phyloP scores from a whole-genome alignment of 2,797 vertebrate genomes.

The Nannoperca australis region DNA sequence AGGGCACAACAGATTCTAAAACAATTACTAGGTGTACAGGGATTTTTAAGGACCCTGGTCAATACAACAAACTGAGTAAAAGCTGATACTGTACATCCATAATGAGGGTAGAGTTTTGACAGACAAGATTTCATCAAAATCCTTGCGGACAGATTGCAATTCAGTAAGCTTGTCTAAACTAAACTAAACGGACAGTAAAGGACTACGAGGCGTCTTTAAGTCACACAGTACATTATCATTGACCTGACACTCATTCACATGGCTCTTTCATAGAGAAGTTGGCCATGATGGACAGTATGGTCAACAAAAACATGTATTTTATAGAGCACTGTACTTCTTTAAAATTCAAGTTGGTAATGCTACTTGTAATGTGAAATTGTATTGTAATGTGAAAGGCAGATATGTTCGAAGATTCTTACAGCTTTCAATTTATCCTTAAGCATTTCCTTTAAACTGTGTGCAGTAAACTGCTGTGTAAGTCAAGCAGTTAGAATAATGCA shows the following conservation, averaged over 20 bases:
- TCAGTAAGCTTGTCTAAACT: not conserved
- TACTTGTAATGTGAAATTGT: not conserved
- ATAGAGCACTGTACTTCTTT: not conserved
- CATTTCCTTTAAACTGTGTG: not conserved
- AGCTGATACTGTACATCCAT: not conserved
- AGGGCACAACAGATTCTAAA: not conserved
- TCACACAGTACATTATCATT: not conserved
- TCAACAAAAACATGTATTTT: not conserved
- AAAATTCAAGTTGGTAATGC: not conserved
- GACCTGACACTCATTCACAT: not conserved
- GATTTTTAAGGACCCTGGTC: not conserved
- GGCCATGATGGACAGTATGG: not conserved
- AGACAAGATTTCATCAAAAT: not conserved
- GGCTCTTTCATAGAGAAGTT: not conserved
- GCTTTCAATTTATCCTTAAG: not conserved
- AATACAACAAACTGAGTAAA: not conserved
- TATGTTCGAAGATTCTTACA: not conserved
- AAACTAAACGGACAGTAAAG: not conserved
- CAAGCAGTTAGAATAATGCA: not conserved
- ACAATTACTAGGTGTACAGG: not conserved
- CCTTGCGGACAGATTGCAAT: not conserved
- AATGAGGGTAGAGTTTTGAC: not conserved
- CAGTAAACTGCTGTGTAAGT: not conserved
- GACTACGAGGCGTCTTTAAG: not conserved
- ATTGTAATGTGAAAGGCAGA: constrained; percentile 5